Percentiles rank a stretch among this genome's conserved stretches.
phyloP scores from a whole-genome alignment of 2,797 vertebrate species.

The Paramormyrops hopkinsi region DNA sequence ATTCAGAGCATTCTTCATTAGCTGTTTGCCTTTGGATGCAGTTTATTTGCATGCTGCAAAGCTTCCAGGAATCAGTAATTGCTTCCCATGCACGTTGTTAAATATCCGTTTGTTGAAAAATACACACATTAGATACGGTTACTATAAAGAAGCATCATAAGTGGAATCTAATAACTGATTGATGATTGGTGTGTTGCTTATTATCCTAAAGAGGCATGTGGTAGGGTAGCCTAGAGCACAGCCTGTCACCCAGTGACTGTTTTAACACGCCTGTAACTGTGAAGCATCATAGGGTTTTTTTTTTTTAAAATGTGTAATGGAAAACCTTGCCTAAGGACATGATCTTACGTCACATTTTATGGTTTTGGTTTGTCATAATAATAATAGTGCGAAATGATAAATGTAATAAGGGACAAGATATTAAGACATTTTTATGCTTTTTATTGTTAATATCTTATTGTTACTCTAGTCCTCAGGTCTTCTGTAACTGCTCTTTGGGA shows the following conservation, averaged over 20 bases:
- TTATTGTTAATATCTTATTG: background rate
- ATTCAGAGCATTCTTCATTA: background rate
- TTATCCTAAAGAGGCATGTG: background rate
- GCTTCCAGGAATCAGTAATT: background rate
- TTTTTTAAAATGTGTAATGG: background rate
- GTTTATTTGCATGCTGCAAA: background rate
- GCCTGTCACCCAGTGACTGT: background rate
- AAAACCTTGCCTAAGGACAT: background rate
- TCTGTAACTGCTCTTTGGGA: background rate
- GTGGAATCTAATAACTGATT: background rate
- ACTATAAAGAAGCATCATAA: background rate
- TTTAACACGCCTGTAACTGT: background rate
- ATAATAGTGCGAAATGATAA: background rate
- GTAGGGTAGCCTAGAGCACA: background rate
- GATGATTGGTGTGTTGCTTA: background rate
- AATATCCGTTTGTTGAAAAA: slow-evolving; percentile 19
- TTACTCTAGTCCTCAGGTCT: background rate
- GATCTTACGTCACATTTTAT: background rate
- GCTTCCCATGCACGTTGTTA: background rate
- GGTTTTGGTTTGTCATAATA: background rate
- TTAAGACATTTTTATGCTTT: background rate
- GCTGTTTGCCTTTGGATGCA: background rate
- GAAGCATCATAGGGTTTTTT: background rate
- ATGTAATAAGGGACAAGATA: background rate
- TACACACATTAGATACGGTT: slow-evolving; percentile 13